Base-by-base conservation (phyloP, 64 coral and sea anemone species). In the Stichodactyla helianthus region DNA sequence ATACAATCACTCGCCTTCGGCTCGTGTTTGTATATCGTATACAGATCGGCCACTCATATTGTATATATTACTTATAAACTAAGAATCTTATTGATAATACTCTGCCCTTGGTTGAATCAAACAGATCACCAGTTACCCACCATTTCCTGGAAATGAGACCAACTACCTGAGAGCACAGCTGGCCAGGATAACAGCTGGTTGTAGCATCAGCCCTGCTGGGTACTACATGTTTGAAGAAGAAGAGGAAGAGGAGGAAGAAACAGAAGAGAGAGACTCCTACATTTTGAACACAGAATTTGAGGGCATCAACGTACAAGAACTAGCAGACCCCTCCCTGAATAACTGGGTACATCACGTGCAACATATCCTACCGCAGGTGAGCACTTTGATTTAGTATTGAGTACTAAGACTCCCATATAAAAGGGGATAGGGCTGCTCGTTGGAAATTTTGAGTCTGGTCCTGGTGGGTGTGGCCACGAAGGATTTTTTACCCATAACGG, bases 181-280 rank as follows among this genome's bases (percentile, higher is more conserved):
- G 25, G 90, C 97, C 17, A 82, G 97, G 27, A 99, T 99, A 77
- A 91, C 97, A 74, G 97, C 97, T 84, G 93, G 93, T 19, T 70
- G 59, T 20, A 89, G 94, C 51, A 93, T 99, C 82, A 99, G 97
- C 59, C 97, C 97, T 57, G 93, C 93, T 26, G 97, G 97, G 5
- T 99, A 95, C 19, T 99, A 88, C 88, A 94, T 94, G 89, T 99
- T 99, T 93, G 97, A 99, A 86, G 97, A 99, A 53, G 97, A 99
- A 71, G 96, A 99, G 59, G 96, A 99, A 71, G 97, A 99, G 58
- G 97, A 99, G 62, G 97, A 99, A n/a, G 97, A 99, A 77, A 90
- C 87, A 58, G 97, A 96, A 84, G 91, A 89, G 86, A 79, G 95
- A 52, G 95, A 97, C 82, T 97, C 95, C 6, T 97, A 97, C 86